Base-by-base conservation (phyloP, 2,888 invertebrate species). In the Oscheius myriophilus region DNA sequence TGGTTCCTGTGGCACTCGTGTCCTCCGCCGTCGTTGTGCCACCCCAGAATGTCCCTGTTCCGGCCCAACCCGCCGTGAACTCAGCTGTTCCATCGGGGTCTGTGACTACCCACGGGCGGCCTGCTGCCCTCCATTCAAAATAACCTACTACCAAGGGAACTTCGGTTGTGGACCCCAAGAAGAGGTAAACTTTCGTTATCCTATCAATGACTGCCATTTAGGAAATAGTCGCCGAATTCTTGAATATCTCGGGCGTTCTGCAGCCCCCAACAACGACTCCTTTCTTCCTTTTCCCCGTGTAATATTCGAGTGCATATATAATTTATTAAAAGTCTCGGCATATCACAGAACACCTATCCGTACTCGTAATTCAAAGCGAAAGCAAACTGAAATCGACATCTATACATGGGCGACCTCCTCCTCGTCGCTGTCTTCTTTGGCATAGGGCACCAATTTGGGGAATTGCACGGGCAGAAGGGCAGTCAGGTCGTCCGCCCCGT, bases 401-500 rank as follows among this genome's bases (percentile, higher is more conserved):
- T 61, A 61, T 21, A 82, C 80, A 72, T 81, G 80, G 33, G 82
- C 83, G 23, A 82, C 78, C 67, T 82, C 83, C 64, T 82, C 82
- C 39, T 76, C 76, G 16, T 77, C 76, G 67, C 74, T 73, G 1
- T 71, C 72, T 46, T 75, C 76, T 45, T 78, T 76, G 2, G 70
- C 73, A 41, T 74, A 82, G 7, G 76, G 75, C 7, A 75, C 69
- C 21, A 82, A 67, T 25, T 64, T 69, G 0, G 84, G 82, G 62
- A 82, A 85, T 25, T 78, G 71, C 1, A 72, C 70, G 14, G 72
- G 62, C 16, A 85, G 65, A 11, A 82, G 69, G 33, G 63, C 46
- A 12, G 71, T 65, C 26, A 82, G 46, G 45, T 75, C 69, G 39
- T 80, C 80, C 0, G 72, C 75, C 25, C 71, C 79, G 46, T 77